A percentile compares a stretch with the other conserved stretches of the same genome.
phyloP scores from a whole-genome alignment of 2,113 vertebrate genomes.

The Corydoras sp. region DNA sequence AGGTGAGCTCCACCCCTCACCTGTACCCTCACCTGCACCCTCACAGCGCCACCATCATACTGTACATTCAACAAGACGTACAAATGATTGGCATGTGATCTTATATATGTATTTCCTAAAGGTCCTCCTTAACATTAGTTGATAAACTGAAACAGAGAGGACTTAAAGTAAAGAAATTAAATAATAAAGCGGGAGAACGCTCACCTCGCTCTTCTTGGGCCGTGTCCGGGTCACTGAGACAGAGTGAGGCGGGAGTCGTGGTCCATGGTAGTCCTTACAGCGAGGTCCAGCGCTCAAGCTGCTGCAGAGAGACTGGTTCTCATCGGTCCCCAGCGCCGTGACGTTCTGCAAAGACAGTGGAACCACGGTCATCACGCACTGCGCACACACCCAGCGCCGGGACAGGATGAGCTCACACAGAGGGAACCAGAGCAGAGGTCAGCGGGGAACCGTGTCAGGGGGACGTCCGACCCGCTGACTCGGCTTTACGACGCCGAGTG shows the following conservation, averaged over 20 bases:
- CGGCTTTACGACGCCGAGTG: too few relatives aligned
- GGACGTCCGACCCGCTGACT: too few relatives aligned
- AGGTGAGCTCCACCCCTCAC: too few relatives aligned
- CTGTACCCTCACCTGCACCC: too few relatives aligned
- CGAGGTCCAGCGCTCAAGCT: conserved; percentile 47
- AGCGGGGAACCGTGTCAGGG: conserved; percentile 22
- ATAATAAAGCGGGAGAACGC: conserved; percentile 32
- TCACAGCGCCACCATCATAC: too few relatives aligned
- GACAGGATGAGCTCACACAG: conserved; percentile 49
- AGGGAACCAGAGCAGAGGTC: conserved; percentile 56
- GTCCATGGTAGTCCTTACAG: conserved; percentile 49
- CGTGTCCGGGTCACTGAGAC: conserved; percentile 53
- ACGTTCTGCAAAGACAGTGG: conserved; percentile 68
- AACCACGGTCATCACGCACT: conserved; percentile 40
- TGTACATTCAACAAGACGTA: too few relatives aligned
- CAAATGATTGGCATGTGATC: too few relatives aligned
- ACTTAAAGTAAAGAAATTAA: background rate
- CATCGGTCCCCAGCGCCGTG: conserved; percentile 48
- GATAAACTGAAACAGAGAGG: too few relatives aligned
- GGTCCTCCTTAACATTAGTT: too few relatives aligned
- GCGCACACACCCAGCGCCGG: background rate
- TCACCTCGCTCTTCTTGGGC: conserved; percentile 67
- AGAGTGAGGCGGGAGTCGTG: conserved; percentile 44
- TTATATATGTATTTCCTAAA: too few relatives aligned
- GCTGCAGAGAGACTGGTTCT: conserved; percentile 34